Base-by-base conservation (phyloP, 2,888 invertebrate genomes). In the Imbricaverruca yamaguchii region DNA sequence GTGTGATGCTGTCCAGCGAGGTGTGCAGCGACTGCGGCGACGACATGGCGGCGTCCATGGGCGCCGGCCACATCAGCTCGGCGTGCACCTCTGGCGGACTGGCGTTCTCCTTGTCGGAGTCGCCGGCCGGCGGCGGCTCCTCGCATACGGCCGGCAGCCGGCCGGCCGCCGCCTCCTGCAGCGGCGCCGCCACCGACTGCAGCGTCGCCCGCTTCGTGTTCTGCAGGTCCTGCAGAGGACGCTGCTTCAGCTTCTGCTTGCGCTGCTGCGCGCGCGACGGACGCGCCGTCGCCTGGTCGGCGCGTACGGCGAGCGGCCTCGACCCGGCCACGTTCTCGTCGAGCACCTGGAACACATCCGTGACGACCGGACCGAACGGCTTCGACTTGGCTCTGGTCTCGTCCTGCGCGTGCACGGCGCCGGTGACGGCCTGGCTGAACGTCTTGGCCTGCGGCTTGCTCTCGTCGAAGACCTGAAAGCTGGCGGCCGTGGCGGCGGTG, bases 181-280 rank as follows among this genome's bases (percentile, higher is more conserved):
- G 57, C 57, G 79, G 79, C 57, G 23, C 57, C 79, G 56, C 25
- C 56, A 79, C 23, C 57, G 79, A 57, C 56, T 79, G 79, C 79
- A 79, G 79, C 23, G 57, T 25, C 57, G 25, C 79, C 23, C 79
- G 79, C 25, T 79, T 79, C 13, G 57, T 25, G 79, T 15, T 79
- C 79, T 79, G 79, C 79, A 57, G 79, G 2, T 79, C 79, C 57
- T 79, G 57, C 25, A 79, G 79, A 7, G 79, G 79, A n/a, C 79
- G 79, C 79, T 79, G 79, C 23, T 25, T n/a, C 79, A 79, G 79
- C 57, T 79, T 79, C 25, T 79, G 79, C 11, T 79, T 79, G 79
- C 79, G 79, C 57, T 79, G 79, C 79, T 56, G 79, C n/a, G 56
- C 57, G 23, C 57, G 79, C 79, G 23, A 4, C 23, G 56, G 57